Evolutionary conservation across 2,888 invertebrate genomes (phyloP), one percentile per base, ranked within the genome.

Genomic region (Plebejus argus): DNA sequence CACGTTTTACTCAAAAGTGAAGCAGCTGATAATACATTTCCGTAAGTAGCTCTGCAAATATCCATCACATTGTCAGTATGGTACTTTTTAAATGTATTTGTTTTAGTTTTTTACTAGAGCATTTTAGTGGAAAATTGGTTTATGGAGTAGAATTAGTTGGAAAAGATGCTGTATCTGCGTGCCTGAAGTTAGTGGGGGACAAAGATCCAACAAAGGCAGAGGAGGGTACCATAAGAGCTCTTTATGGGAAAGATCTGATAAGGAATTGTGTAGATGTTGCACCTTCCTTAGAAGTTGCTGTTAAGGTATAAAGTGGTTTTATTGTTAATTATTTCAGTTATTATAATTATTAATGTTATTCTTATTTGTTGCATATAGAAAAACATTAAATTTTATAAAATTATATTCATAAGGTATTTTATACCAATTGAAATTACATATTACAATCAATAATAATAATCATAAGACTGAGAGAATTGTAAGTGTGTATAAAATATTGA

Each of bases 141-240:
- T 91, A 97, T 83, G 97, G 96, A 0, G 84, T 98, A 84, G 97
- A 97, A 88, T 85, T 98, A 76, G 95, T 97, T 75, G 97, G 97
- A 0, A 95, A 96, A 82, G 94, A 96, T 87, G 96, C 96, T 8
- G 92, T 97, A 6, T 85, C 91, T 23, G 90, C 90, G 75, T 96
- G 96, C 94, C 84, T 91, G 20, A 93, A 95, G 81, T 84, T 95
- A 49, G 87, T 97, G 78, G 97, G 97, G 12, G 94, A 96, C 23
- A 86, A 86, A 53, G 96, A 97, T 88, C 95, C 96, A 3, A 80
- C 86, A 0, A 94, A 95, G 82, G 96, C 96, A 15, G 93, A 94
- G 79, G 95, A 96, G 0, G 92, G 94, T 1, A 95, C 95, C 18
- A 89, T 98, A 76, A 93, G 97, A 83, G 96, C 96, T 8, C 83